A percentile compares a stretch with the other conserved stretches of the same genome.
Evolutionary conservation across 2,797 vertebrate species (phyloP).

Genomic region (Amazona finschi): DNA sequence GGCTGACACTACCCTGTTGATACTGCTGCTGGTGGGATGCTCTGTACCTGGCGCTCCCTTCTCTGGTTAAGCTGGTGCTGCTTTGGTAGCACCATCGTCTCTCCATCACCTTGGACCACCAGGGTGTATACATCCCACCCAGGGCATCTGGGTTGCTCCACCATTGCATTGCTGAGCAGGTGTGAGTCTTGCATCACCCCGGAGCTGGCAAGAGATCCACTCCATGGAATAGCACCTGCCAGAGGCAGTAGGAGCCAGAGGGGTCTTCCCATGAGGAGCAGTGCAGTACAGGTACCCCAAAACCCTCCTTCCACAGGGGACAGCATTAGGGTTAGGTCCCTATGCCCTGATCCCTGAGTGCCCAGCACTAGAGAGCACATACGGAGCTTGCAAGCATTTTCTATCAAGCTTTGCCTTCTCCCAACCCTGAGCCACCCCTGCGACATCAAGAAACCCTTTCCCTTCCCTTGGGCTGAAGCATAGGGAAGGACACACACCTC

Average conservation of each 20-base stretch:
- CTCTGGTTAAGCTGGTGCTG: background rate
- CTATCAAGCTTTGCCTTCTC: background rate
- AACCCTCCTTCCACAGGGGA: background rate
- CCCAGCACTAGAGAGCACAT: background rate
- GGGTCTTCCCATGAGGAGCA: background rate
- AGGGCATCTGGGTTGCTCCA: background rate
- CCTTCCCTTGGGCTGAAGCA: background rate
- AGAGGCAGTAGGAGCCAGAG: background rate
- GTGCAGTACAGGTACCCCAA: background rate
- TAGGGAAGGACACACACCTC: rapidly evolving
- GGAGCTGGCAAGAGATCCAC: background rate
- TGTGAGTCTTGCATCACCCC: background rate
- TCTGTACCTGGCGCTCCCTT: background rate
- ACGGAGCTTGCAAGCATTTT: background rate
- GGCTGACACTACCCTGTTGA: background rate
- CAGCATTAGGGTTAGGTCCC: background rate
- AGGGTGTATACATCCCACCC: background rate
- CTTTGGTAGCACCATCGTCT: background rate
- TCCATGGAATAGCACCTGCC: background rate
- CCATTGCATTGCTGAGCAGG: background rate
- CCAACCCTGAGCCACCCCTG: background rate
- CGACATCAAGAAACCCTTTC: background rate
- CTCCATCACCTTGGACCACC: background rate
- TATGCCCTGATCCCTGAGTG: rapidly evolving
- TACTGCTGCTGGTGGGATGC: background rate